Conservation (phyloP, 1,140 invertebrate genomes). For the Micrasema longulum region DNA sequence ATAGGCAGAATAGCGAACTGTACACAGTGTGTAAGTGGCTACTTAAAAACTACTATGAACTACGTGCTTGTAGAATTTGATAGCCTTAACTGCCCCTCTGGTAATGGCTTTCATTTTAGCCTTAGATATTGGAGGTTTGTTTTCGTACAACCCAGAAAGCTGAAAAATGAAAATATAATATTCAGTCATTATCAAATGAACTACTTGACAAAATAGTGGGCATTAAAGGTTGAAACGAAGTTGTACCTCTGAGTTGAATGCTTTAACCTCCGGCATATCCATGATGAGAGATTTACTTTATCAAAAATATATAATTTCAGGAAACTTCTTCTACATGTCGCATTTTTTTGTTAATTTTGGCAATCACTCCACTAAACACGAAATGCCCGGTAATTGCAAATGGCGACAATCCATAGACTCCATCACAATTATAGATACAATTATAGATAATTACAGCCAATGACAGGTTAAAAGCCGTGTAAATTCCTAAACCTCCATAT, state of each 20-base stretch:
- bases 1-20: no score
- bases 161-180: slow-evolving; percentile 77
- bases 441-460: no score
- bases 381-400: slow-evolving; percentile 43
- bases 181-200: slow-evolving; percentile 5
- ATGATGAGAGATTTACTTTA: slow-evolving; percentile 57
- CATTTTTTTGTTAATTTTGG: slow-evolving; percentile 16
- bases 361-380: slow-evolving; percentile 25
- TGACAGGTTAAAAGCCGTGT: no score
- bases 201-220: slow-evolving; percentile 4
- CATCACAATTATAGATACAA: no score
- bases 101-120: slow-evolving; percentile 99
- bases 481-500: no score
- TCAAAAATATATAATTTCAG: slow-evolving; percentile 7
- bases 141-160: slow-evolving; percentile 95
- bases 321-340: slow-evolving; percentile 8
- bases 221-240: slow-evolving; percentile 25
- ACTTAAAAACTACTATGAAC: no score
- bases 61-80: slow-evolving; percentile 99
- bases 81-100: slow-evolving; percentile 95
- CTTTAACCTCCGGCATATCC: slow-evolving; percentile 75
- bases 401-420: no score
- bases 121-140: slow-evolving; percentile 97
- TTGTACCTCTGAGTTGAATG: slow-evolving; percentile 76
- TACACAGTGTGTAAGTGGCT: no score